A percentile compares a stretch with the other conserved stretches of the same genome.
phyloP scores from a whole-genome alignment of 1,140 invertebrate species.

The Tenebrio molitor region DNA sequence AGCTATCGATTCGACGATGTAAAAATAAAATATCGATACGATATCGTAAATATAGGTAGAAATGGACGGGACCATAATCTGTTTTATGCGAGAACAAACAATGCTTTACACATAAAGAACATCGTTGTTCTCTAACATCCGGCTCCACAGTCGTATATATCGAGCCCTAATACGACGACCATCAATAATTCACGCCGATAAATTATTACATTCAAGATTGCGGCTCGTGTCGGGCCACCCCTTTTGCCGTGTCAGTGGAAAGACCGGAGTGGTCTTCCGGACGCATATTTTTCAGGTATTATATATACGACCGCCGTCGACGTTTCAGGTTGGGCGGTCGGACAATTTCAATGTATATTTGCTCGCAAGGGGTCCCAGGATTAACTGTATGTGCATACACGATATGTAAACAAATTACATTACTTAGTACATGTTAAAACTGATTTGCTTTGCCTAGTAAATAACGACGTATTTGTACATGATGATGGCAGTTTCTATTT shows the following conservation, averaged over 20 bases:
- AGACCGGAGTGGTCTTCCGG: slow-evolving; percentile 10
- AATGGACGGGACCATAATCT: slow-evolving; percentile 41
- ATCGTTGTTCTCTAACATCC: slow-evolving; percentile 39
- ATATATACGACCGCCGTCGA: not conserved
- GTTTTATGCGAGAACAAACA: slow-evolving; percentile 50
- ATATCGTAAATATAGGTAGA: slow-evolving; percentile 44
- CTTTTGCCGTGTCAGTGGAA: not conserved
- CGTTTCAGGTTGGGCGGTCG: too few species aligned
- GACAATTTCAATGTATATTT: not conserved
- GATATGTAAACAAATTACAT: slow-evolving; percentile 1
- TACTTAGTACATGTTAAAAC: slow-evolving; percentile 4
- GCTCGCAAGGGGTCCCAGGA: not conserved
- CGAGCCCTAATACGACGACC: slow-evolving; percentile 39
- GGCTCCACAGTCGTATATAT: slow-evolving; percentile 34
- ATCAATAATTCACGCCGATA: slow-evolving; percentile 50
- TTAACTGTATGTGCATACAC: not conserved
- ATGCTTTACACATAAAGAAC: slow-evolving; percentile 51
- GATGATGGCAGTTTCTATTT: not conserved
- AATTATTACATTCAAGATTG: slow-evolving; percentile 50
- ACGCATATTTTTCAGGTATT: slow-evolving; percentile 8
- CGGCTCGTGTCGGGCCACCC: slow-evolving; percentile 29
- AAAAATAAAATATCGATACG: slow-evolving; percentile 45
- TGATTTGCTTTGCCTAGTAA: not conserved
- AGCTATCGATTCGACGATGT: slow-evolving; percentile 4
- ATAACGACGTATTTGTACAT: not conserved